phyloP scores from a whole-genome alignment of 2,797 vertebrate species.

The Lindbergichthys nudifrons region DNA sequence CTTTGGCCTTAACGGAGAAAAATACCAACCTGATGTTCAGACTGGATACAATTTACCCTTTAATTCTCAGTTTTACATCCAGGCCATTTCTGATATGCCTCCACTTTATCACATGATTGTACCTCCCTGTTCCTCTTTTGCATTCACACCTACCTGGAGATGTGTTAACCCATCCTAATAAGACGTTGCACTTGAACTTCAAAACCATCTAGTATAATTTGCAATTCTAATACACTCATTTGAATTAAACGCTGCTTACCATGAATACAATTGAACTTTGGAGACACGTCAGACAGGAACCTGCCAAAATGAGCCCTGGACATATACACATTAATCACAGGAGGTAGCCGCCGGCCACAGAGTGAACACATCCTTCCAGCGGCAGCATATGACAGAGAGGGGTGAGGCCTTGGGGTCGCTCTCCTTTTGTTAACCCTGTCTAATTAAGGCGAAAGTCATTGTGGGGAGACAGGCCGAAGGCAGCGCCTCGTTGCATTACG shows the following conservation, averaged over 20 bases:
- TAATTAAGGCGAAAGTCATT: constrained; percentile 78
- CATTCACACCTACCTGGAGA: constrained; percentile 29
- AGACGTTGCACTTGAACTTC: constrained; percentile 83
- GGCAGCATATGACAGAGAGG: constrained; percentile 54
- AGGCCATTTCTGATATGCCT: constrained; percentile 7
- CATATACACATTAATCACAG: constrained; percentile 86
- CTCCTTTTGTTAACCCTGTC: constrained; percentile 82
- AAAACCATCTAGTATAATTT: constrained; percentile 83
- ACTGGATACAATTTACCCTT: constrained; percentile 38
- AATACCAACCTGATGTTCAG: constrained; percentile 45
- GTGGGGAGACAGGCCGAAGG: constrained; percentile 67
- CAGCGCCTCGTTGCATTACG: constrained; percentile 46
- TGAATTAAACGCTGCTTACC: constrained; percentile 88
- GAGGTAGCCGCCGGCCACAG: constrained; percentile 65
- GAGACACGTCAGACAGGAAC: constrained; percentile 85
- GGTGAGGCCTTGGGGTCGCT: constrained; percentile 58
- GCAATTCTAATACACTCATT: constrained; percentile 90
- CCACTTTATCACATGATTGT: neutral
- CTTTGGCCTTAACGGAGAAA: constrained; percentile 46
- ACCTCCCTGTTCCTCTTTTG: neutral
- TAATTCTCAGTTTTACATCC: constrained; percentile 37
- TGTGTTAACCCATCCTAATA: constrained; percentile 66
- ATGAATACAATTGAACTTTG: constrained; percentile 90
- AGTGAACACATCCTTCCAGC: constrained; percentile 72
- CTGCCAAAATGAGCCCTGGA: constrained; percentile 82